Conservation (phyloP, 2,888 invertebrate genomes). For the Macaria notata region DNA sequence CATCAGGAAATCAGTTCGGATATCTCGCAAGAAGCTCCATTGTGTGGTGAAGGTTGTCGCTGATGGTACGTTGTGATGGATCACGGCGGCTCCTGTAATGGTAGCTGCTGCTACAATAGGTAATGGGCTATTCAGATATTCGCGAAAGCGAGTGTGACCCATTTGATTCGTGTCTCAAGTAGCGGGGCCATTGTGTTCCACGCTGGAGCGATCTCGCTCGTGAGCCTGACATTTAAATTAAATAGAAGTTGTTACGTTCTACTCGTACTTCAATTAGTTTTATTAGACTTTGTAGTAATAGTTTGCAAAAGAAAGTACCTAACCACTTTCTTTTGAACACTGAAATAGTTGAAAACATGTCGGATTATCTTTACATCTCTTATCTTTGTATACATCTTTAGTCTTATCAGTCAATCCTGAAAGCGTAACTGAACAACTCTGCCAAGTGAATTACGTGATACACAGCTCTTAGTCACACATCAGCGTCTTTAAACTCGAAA, state of each 20-base stretch:
- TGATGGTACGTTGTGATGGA: constrained; percentile 38
- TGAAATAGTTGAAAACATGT: neutral
- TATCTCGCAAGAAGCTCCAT: constrained; percentile 46
- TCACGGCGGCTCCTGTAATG: constrained; percentile 26
- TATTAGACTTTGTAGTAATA: too few relatives aligned
- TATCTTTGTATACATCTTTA: constrained; percentile 10
- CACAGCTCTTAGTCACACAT: constrained; percentile 23
- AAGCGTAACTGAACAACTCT: constrained; percentile 22
- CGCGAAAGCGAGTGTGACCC: constrained; percentile 15
- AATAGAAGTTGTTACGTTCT: neutral
- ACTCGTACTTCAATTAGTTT: neutral
- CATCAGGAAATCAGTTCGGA: constrained; percentile 52
- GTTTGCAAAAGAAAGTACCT: too few relatives aligned
- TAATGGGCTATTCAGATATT: constrained; percentile 31
- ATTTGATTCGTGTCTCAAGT: constrained; percentile 14
- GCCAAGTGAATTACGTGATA: constrained; percentile 28
- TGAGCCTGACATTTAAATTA: constrained; percentile 2
- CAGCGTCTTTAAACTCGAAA: constrained; percentile 19
- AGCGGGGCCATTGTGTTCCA: constrained; percentile 11
- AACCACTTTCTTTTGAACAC: constrained; percentile 1
- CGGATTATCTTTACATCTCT: constrained; percentile 1
- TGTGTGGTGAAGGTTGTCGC: constrained; percentile 48
- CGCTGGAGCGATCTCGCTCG: neutral
- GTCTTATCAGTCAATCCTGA: constrained; percentile 23
- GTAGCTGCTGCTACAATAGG: constrained; percentile 21